phyloP scores from a whole-genome alignment of 2,797 vertebrate species.

The Coilia nasus region DNA sequence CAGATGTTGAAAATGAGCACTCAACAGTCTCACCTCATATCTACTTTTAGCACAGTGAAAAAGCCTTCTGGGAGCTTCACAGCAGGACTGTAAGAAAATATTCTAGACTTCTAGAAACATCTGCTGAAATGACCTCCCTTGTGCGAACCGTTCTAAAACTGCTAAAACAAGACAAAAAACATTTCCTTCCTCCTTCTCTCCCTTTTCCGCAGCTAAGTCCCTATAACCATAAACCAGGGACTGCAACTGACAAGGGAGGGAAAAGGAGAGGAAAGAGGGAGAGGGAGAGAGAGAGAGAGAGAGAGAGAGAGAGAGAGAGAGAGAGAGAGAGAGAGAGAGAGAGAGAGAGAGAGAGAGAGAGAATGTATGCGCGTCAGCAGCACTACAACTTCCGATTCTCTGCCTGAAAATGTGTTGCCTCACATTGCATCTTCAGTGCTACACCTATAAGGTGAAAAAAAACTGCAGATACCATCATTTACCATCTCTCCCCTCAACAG shows the following conservation, averaged over 20 bases:
- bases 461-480: slow-evolving; percentile 14
- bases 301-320: slow-evolving; percentile 52
- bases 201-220: slow-evolving; percentile 21
- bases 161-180: slow-evolving; percentile 64
- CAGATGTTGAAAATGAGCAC: neutral
- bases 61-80: neutral
- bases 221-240: slow-evolving; percentile 52
- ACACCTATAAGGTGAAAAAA: neutral
- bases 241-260: slow-evolving; percentile 6
- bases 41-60: neutral
- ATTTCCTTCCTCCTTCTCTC: slow-evolving; percentile 69
- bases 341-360: neutral
- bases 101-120: neutral
- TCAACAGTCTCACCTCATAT: neutral
- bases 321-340: neutral
- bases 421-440: neutral
- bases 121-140: slow-evolving; percentile 8
- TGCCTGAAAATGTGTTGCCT: slow-evolving; percentile 25
- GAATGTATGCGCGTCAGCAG: slow-evolving; percentile 1
- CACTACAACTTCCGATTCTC: slow-evolving; percentile 57
- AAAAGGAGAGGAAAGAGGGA: neutral
- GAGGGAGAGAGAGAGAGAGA: slow-evolving; percentile 48
- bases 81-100: neutral
- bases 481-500: neutral
- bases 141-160: slow-evolving; percentile 45